A percentile compares a stretch with the other conserved stretches of the same genome.
These are phyloP conservation scores for Sabatieria punctata DNA, from an alignment of 2,888 invertebrate genomes.

Conservation along the genomic window DNA sequence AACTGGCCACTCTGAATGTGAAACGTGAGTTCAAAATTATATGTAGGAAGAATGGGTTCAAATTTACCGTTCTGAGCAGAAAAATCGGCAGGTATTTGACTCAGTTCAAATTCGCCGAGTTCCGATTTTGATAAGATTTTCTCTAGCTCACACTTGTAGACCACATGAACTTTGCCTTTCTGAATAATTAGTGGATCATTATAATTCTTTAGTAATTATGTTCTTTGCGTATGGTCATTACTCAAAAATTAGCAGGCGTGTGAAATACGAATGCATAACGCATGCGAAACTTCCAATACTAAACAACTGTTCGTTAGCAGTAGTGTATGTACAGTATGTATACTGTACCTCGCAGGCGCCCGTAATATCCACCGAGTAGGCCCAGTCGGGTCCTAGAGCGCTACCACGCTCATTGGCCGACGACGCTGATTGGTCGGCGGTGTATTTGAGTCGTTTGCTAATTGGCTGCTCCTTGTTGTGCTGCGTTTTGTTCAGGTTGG, in stretches of 20 bases:
- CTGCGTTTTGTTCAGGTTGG: constrained; percentile 17
- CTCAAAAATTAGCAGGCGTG: too few relatives aligned
- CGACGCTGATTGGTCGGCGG: constrained; percentile 10
- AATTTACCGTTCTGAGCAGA: too few relatives aligned
- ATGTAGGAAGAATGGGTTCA: too few relatives aligned
- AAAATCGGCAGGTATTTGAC: constrained; percentile 1
- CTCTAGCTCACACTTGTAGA: constrained; percentile 34
- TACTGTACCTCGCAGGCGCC: constrained; percentile 30
- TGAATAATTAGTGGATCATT: too few relatives aligned
- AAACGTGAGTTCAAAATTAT: too few relatives aligned
- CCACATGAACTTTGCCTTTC: constrained; percentile 29
- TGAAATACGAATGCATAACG: too few relatives aligned
- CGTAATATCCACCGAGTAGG: constrained; percentile 47
- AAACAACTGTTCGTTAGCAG: too few relatives aligned
- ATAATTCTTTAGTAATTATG: too few relatives aligned
- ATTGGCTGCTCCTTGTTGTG: constrained; percentile 31
- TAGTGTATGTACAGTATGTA: constrained; percentile 13
- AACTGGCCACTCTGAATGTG: constrained; percentile 46
- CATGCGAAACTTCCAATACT: too few relatives aligned
- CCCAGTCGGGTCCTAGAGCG: constrained; percentile 95
- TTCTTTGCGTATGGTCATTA: too few relatives aligned
- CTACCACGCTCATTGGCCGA: constrained; percentile 49
- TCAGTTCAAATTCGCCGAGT: constrained; percentile 10
- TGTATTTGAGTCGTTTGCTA: constrained; percentile 32
- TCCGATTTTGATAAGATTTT: constrained; percentile 25